A percentile compares a stretch with the other conserved stretches of the same genome.
Conservation (phyloP, 2,797 vertebrate genomes). For the Cryptoblepharus egeriae region DNA sequence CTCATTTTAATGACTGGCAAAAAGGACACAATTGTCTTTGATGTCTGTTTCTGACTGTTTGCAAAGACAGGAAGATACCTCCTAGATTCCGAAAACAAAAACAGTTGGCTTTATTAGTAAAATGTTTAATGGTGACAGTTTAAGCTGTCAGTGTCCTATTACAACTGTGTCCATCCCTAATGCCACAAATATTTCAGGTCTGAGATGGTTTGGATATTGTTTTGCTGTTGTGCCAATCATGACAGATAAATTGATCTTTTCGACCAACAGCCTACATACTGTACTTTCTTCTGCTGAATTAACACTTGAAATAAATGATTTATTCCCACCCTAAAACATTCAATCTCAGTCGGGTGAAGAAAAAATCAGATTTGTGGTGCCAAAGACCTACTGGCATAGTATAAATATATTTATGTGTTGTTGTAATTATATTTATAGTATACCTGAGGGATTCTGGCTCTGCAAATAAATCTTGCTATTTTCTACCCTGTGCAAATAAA, state of each 20-base stretch:
- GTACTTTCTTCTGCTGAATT: constrained; percentile 48
- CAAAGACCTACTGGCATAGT: constrained; percentile 18
- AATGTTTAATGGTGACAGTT: constrained; percentile 36
- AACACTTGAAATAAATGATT: constrained; percentile 64
- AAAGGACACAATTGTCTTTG: not conserved
- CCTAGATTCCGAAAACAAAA: constrained; percentile 16
- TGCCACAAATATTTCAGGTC: constrained; percentile 54
- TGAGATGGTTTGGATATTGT: constrained; percentile 45
- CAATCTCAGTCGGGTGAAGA: constrained; percentile 55
- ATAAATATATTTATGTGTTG: constrained; percentile 61
- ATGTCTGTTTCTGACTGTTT: not conserved
- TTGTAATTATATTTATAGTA: constrained; percentile 67
- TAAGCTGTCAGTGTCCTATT: constrained; percentile 43
- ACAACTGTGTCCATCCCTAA: constrained; percentile 26
- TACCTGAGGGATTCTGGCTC: constrained; percentile 53
- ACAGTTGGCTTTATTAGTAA: constrained; percentile 46
- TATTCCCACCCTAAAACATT: constrained; percentile 64
- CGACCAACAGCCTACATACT: constrained; percentile 18
- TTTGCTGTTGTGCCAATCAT: constrained; percentile 37
- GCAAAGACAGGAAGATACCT: constrained; percentile 37
- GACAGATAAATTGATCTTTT: constrained; percentile 24
- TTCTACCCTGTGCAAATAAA: constrained; percentile 58
- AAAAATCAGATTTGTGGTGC: constrained; percentile 62
- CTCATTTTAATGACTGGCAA: not conserved
- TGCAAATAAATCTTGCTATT: constrained; percentile 65